Evolutionary conservation across 2,797 vertebrate species (phyloP).

Genomic region (Fistularia tabacaria): DNA sequence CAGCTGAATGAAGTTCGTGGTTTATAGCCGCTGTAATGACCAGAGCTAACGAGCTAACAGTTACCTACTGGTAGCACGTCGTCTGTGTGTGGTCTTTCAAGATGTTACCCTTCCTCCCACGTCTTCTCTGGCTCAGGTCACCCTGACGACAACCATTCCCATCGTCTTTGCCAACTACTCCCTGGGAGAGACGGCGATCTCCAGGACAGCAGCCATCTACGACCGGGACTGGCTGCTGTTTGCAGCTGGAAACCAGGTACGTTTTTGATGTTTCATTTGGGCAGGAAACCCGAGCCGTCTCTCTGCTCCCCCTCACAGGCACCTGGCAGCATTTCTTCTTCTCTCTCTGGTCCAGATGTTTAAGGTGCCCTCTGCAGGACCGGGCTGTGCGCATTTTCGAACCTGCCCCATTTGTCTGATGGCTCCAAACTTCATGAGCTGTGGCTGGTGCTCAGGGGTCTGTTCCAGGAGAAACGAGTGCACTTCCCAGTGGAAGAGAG

Average conservation of each 20-base stretch:
- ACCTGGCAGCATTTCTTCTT: neutral
- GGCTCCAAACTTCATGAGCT: constrained; percentile 86
- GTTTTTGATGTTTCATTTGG: constrained; percentile 2
- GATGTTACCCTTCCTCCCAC: neutral
- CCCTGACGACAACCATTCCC: constrained; percentile 75
- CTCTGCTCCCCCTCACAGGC: neutral
- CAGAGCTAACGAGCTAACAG: too few relatives aligned
- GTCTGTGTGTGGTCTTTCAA: neutral
- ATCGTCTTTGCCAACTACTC: constrained; percentile 89
- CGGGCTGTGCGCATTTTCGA: constrained; percentile 88
- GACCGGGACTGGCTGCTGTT: constrained; percentile 78
- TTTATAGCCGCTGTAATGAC: too few relatives aligned
- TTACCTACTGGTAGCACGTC: too few relatives aligned
- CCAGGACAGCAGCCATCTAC: constrained; percentile 70
- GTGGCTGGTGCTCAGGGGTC: constrained; percentile 84
- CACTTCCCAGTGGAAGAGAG: constrained; percentile 70
- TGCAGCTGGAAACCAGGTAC: constrained; percentile 83
- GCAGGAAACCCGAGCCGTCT: neutral
- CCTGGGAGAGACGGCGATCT: constrained; percentile 72
- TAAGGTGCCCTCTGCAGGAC: constrained; percentile 80
- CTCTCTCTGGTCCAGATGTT: constrained; percentile 74
- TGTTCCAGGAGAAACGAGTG: constrained; percentile 79
- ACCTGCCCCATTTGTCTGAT: constrained; percentile 82
- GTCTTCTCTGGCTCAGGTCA: constrained; percentile 72
- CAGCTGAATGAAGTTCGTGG: too few relatives aligned